Evolutionary conservation across 2,113 vertebrate genomes (phyloP), one percentile per base, ranked within the genome.

Genomic region (Ophiodon elongatus): DNA sequence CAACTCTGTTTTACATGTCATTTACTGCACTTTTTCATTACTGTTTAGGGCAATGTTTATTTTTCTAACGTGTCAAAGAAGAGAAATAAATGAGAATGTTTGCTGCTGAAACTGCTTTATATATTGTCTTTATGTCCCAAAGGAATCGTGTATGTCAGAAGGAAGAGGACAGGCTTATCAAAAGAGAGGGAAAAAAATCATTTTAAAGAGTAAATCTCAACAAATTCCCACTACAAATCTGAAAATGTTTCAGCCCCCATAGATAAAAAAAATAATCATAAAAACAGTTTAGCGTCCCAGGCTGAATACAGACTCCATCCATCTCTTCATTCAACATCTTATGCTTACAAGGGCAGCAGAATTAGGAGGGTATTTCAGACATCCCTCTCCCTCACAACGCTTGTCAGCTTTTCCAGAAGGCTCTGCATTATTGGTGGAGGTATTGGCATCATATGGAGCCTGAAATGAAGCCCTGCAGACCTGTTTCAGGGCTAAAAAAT

Each of bases 1-100:
- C 70, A 25, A n/a, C 56, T 50, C 37, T 68, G 39, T 75, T 85
- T 82, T 82, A 39, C 27, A 74, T 76, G 80, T 63, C 43, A 67
- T 73, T 41, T 13, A 57, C 27, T 77, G 39, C 5, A 4, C 33
- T 77, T 84, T 88, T 87, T 82, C 60, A 79, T 82, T 80, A 15
- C 15, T 84, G 65, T 66, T 79, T 76, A 83, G 80, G 83, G 59
- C 79, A 77, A 81, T 82, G 43, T 70, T 57, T 87, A 37, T 87
- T 92, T 91, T 89, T 89, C 33, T 81, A 68, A 76, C 82, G 73
- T 91, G 76, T 88, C 14, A 66, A 87, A 72, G 71, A 31, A 73
- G 37, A 76, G 25, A 86, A 95, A 92, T 94, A 94, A 96, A 95
- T 68, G 41, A 68, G 35, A 86, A 87, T 64, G 66, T 87, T 75